Percentiles rank a stretch among this genome's conserved stretches.
Conservation (phyloP, 1,140 invertebrate species). For the Caerostris extrusa region DNA sequence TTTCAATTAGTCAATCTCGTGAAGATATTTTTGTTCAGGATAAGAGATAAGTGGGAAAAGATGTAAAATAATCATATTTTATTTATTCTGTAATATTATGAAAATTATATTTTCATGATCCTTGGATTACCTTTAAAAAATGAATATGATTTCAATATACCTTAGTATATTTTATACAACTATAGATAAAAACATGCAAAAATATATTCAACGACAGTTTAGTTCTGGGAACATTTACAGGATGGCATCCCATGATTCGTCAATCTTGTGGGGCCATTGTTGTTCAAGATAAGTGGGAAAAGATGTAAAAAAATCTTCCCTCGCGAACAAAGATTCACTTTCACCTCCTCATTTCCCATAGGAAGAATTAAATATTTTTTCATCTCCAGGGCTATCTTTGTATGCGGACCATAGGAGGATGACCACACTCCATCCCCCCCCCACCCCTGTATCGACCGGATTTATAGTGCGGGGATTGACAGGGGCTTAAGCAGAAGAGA, state of each 20-base stretch:
- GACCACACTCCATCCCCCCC: neutral
- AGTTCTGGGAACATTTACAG: neutral
- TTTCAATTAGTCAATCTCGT: too few relatives aligned
- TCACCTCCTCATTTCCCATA: neutral
- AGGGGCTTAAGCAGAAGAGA: slow-evolving; percentile 21
- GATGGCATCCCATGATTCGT: neutral
- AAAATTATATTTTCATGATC: too few relatives aligned
- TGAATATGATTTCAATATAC: too few relatives aligned
- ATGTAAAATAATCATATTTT: neutral
- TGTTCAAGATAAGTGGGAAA: neutral
- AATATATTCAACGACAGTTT: neutral
- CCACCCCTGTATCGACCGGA: slow-evolving; percentile 4
- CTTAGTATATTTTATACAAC: too few relatives aligned
- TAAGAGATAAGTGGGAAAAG: neutral
- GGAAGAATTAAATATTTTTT: slow-evolving; percentile 28
- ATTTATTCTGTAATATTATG: too few relatives aligned
- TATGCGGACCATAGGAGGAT: neutral
- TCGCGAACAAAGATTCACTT: neutral
- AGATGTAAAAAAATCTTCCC: slow-evolving; percentile 11
- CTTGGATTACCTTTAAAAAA: too few relatives aligned
- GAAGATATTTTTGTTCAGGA: neutral
- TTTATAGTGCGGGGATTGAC: slow-evolving; percentile 26
- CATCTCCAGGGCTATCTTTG: neutral
- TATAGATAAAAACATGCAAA: too few relatives aligned
- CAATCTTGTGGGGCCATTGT: neutral